These are phyloP conservation scores for Lysandra bellargus DNA, from an alignment of 2,888 invertebrate genomes.

Conservation along the genomic window DNA sequence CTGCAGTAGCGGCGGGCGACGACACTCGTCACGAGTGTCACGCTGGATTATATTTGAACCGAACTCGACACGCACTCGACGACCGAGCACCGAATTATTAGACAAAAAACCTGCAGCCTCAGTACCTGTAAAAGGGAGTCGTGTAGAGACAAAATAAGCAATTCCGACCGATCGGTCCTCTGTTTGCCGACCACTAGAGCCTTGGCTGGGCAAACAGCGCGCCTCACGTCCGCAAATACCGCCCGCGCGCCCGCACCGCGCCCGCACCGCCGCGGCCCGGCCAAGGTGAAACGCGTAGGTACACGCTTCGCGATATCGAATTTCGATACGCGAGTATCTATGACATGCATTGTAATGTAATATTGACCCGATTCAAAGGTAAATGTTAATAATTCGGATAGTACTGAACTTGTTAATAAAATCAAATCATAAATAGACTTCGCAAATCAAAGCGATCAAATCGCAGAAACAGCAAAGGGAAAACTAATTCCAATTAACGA, in stretches of 20 bases:
- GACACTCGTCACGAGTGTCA: conserved; percentile 1
- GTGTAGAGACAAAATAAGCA: conserved; percentile 80
- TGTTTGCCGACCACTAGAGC: conserved; percentile 80
- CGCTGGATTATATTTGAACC: conserved; percentile 30
- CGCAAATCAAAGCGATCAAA: not conserved
- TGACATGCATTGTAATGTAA: not conserved
- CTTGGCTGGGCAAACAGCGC: conserved; percentile 75
- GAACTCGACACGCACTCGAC: conserved; percentile 56
- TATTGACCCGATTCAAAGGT: not conserved
- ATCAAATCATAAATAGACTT: not conserved
- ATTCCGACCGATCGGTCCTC: conserved; percentile 77
- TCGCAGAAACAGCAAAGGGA: not conserved
- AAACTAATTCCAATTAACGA: conserved; percentile 9
- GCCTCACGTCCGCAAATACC: conserved; percentile 79
- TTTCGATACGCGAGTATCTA: conserved; percentile 39
- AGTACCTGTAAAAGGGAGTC: conserved; percentile 71
- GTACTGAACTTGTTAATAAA: not conserved
- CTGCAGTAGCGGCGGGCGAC: conserved; percentile 4
- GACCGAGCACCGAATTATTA: conserved; percentile 62
- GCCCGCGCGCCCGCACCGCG: conserved; percentile 56
- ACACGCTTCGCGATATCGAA: conserved; percentile 48
- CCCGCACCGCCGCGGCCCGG: conserved; percentile 54
- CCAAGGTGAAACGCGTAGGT: conserved; percentile 49
- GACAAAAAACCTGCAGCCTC: conserved; percentile 53
- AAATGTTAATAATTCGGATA: not conserved